Evolutionary conservation across 2,797 vertebrate species (phyloP).

Genomic region (Acridotheres tristis): DNA sequence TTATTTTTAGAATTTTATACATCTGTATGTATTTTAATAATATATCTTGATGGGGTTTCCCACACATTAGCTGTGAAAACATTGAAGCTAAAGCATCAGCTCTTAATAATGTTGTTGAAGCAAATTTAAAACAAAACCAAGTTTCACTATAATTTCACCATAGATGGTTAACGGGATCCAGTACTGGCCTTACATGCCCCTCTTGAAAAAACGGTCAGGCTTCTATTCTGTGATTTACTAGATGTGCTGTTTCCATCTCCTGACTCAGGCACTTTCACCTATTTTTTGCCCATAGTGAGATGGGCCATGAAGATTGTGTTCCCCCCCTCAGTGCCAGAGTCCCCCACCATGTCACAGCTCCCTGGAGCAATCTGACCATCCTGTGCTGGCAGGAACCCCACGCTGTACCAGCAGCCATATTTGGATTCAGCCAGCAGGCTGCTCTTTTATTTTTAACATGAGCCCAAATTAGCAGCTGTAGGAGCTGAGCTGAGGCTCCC

Average conservation of each 20-base stretch:
- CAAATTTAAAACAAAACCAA: neutral
- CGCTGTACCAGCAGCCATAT: neutral
- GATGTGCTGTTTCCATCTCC: neutral
- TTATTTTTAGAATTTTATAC: neutral
- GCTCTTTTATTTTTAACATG: constrained; percentile 2
- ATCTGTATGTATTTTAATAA: too few relatives aligned
- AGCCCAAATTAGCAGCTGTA: neutral
- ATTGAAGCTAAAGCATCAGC: neutral
- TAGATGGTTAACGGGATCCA: neutral
- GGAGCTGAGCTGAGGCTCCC: neutral
- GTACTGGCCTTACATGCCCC: neutral
- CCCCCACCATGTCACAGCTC: neutral
- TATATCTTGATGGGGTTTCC: neutral
- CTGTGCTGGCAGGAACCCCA: neutral
- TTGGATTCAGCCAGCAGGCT: neutral
- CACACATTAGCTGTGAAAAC: neutral
- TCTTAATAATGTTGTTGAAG: neutral
- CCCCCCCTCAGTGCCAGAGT: neutral
- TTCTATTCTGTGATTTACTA: neutral
- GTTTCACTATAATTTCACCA: neutral
- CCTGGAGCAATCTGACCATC: neutral
- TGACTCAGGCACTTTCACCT: neutral
- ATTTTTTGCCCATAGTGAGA: neutral
- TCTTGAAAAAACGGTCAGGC: neutral
- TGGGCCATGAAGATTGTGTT: neutral